phyloP scores from a whole-genome alignment of 2,888 invertebrate species.

The Zele albiditarsus region DNA sequence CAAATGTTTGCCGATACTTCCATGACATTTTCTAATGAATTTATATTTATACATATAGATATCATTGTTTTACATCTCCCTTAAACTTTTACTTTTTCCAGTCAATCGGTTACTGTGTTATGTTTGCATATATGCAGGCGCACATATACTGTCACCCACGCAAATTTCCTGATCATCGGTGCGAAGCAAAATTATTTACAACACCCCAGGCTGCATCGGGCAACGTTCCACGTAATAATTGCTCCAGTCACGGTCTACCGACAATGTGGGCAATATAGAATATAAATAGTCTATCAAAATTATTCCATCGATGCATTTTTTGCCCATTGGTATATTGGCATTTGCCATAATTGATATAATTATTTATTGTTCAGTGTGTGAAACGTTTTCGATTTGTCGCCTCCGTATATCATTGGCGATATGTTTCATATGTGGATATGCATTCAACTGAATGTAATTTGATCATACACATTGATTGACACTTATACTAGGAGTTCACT shows the following conservation, averaged over 20 bases:
- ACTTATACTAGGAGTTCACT: too few relatives aligned
- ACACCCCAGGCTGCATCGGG: constrained; percentile 16
- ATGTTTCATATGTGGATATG: not conserved
- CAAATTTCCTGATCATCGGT: constrained; percentile 14
- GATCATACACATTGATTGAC: too few relatives aligned
- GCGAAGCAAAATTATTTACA: constrained; percentile 37
- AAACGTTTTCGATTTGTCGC: constrained; percentile 7
- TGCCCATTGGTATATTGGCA: not conserved
- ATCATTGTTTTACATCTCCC: constrained; percentile 1
- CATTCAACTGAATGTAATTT: not conserved
- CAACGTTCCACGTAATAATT: constrained; percentile 12
- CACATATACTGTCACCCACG: constrained; percentile 29
- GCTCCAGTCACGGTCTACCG: constrained; percentile 27
- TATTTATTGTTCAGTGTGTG: not conserved
- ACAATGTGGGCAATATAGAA: not conserved
- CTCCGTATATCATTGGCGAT: not conserved
- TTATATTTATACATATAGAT: too few relatives aligned
- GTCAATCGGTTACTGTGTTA: constrained; percentile 30
- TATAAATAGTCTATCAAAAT: not conserved
- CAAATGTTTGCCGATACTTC: too few relatives aligned
- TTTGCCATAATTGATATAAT: constrained; percentile 17
- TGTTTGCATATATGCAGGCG: not conserved
- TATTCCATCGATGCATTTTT: not conserved
- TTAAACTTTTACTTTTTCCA: not conserved
- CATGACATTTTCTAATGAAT: too few relatives aligned